Percentiles rank a stretch among this genome's conserved stretches.
Conservation (phyloP, 1,140 invertebrate genomes). For the Bathynomus jamesi region DNA sequence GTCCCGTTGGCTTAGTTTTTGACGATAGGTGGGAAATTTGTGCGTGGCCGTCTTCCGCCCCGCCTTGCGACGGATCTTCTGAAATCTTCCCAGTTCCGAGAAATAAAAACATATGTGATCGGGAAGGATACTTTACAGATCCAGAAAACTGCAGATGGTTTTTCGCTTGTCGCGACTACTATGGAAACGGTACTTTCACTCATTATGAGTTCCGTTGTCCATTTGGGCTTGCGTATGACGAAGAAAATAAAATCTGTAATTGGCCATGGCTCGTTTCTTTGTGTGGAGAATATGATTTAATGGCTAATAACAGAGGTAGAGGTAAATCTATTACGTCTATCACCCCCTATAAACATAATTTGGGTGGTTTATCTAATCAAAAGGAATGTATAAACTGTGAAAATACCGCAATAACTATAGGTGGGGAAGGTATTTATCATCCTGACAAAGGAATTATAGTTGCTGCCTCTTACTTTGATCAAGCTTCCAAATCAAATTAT, state of each 20-base stretch:
- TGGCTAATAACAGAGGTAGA: not conserved
- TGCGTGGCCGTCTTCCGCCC: constrained; percentile 66
- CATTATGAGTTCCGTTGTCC: constrained; percentile 77
- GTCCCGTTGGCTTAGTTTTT: constrained; percentile 69
- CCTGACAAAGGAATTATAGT: constrained; percentile 26
- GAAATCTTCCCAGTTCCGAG: constrained; percentile 53
- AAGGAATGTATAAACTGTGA: constrained; percentile 24
- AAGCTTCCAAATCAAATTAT: too few relatives aligned
- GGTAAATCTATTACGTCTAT: constrained; percentile 16
- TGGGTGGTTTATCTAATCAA: not conserved
- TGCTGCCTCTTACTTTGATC: not conserved
- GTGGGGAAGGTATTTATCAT: constrained; percentile 23
- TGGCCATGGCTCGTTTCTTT: constrained; percentile 70
- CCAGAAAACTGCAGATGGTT: constrained; percentile 78
- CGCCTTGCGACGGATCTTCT: constrained; percentile 56
- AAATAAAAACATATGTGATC: constrained; percentile 48
- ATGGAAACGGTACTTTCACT: constrained; percentile 53
- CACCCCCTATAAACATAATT: constrained; percentile 4
- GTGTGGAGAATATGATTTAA: constrained; percentile 47
- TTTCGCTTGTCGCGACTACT: constrained; percentile 67
- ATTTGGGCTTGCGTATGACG: constrained; percentile 70
- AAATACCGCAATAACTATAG: constrained; percentile 17
- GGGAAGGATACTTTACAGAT: constrained; percentile 64
- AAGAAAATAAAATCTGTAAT: constrained; percentile 60
- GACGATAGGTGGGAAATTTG: constrained; percentile 69